Evolutionary conservation across 2,888 invertebrate genomes (phyloP).

Genomic region (Cheilosia soror): DNA sequence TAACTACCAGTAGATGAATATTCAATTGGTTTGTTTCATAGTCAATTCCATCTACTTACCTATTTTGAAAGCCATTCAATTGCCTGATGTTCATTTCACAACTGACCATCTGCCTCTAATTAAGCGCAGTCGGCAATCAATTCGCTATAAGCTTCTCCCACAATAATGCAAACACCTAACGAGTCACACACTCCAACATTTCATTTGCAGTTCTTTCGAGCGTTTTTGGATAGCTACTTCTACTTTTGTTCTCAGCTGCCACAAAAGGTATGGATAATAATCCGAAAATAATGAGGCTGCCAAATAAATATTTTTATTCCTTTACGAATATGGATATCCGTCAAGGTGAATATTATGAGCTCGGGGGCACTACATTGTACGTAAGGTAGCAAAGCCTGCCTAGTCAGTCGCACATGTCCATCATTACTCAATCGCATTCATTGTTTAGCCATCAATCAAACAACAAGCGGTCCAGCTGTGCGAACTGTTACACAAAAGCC

Average conservation of each 20-base stretch:
- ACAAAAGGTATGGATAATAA: neutral
- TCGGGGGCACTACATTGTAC: slow-evolving; percentile 11
- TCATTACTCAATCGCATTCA: slow-evolving; percentile 73
- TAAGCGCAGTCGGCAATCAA: neutral
- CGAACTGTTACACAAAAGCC: slow-evolving; percentile 67
- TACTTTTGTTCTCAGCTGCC: neutral
- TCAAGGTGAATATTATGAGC: slow-evolving; percentile 48
- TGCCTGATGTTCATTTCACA: neutral
- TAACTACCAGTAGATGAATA: too few species aligned
- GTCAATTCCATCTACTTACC: neutral
- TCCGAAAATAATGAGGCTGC: neutral
- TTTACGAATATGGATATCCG: slow-evolving; percentile 44
- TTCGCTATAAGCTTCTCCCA: neutral
- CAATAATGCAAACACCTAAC: neutral
- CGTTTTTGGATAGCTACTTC: neutral
- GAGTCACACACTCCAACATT: neutral
- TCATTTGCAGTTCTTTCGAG: neutral
- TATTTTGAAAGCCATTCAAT: neutral
- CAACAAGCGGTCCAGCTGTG: slow-evolving; percentile 56
- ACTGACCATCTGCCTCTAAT: neutral
- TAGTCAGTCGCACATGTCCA: slow-evolving; percentile 48
- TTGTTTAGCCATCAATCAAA: slow-evolving; percentile 70
- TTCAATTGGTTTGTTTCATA: too few species aligned
- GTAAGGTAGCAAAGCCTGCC: neutral
- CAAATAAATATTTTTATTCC: slow-evolving; percentile 22